Conservation (phyloP, 92 coral and sea anemone species). For the Virgularia gustaviana region DNA sequence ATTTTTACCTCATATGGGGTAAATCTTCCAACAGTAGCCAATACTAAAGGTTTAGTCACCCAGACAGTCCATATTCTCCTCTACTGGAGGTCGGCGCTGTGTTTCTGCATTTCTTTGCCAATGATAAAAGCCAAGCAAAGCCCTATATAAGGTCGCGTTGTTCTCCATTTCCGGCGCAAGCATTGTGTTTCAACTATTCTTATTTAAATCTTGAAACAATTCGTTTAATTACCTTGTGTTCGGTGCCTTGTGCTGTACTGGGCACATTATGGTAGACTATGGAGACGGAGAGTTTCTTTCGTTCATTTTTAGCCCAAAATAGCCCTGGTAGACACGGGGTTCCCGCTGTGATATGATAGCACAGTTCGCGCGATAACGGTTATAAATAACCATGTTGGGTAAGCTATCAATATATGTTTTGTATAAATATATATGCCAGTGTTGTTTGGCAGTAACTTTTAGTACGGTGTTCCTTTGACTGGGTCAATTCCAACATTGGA, state of each 20-base stretch:
- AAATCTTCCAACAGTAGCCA: too few species aligned
- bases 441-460: neutral
- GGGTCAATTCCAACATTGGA: too few species aligned
- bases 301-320: slow-evolving; percentile 28
- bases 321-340: neutral
- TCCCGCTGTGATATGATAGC: neutral
- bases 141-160: slow-evolving; percentile 14
- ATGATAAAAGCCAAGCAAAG: too few species aligned
- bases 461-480: too few species aligned
- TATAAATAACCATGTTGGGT: neutral
- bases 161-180: neutral
- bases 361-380: neutral
- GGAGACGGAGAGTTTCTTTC: neutral
- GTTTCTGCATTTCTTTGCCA: too few species aligned
- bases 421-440: neutral
- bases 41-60: too few species aligned
- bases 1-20: neutral
- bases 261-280: slow-evolving; percentile 3
- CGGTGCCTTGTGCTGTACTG: too few species aligned
- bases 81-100: too few species aligned
- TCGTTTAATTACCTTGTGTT: slow-evolving; percentile 19
- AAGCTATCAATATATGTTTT: neutral
- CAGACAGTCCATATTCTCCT: too few species aligned
- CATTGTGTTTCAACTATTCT: slow-evolving; percentile 9
- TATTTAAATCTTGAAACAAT: slow-evolving; percentile 16